Percentiles rank a stretch among this genome's conserved stretches.
These are phyloP conservation scores for Trachurus trachurus DNA, from an alignment of 2,797 vertebrate species.

Conservation along the genomic window DNA sequence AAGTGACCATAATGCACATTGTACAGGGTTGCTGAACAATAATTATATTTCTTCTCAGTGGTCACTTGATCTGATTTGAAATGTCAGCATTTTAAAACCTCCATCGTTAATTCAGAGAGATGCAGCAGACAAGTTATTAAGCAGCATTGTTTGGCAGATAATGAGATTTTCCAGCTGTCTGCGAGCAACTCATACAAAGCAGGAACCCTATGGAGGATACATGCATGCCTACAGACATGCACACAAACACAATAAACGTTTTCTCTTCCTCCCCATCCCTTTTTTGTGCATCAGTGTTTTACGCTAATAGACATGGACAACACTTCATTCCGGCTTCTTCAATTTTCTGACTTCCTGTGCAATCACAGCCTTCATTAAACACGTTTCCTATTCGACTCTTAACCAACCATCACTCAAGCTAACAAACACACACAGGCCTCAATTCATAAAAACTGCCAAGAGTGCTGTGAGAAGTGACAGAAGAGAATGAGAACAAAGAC, in stretches of 20 bases:
- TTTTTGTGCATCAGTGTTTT: constrained; percentile 4
- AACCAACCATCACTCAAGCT: constrained; percentile 32
- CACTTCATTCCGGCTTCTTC: constrained; percentile 2
- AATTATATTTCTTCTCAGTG: not conserved
- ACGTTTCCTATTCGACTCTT: constrained; percentile 35
- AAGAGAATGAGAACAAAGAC: constrained; percentile 58
- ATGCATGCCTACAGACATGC: not conserved
- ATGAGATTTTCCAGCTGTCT: constrained; percentile 32
- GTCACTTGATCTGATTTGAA: constrained; percentile 1
- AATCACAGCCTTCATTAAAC: constrained; percentile 28
- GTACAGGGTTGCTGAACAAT: not conserved
- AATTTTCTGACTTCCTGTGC: constrained; percentile 12
- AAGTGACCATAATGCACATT: not conserved
- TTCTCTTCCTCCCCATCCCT: not conserved
- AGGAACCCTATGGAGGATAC: not conserved
- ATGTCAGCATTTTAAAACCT: constrained; percentile 8
- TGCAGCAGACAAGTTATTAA: constrained; percentile 21
- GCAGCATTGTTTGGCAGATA: constrained; percentile 38
- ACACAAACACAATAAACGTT: constrained; percentile 11
- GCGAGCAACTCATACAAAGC: constrained; percentile 5
- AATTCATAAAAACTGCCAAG: constrained; percentile 44
- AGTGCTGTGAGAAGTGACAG: constrained; percentile 46
- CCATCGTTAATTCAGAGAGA: constrained; percentile 23
- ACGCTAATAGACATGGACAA: not conserved
- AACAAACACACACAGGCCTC: constrained; percentile 42